Evolutionary conservation across 1,140 invertebrate genomes (phyloP).

Genomic region (Epicauta chinensis): DNA sequence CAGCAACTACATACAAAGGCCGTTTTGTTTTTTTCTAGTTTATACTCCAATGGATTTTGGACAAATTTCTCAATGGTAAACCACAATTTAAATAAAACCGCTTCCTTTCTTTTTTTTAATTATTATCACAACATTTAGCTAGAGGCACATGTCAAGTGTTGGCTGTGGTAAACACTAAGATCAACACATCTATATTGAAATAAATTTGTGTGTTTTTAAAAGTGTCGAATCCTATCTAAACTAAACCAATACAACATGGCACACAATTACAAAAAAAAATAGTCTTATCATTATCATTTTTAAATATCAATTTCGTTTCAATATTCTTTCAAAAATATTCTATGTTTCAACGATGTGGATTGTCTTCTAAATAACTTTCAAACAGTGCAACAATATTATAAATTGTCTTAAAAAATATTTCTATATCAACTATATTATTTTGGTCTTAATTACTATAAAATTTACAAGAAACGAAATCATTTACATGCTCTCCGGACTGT

Average conservation of each 20-base stretch:
- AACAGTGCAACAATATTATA: slow-evolving; percentile 14
- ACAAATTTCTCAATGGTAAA: no score
- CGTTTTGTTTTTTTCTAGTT: no score
- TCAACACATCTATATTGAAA: slow-evolving; percentile 5
- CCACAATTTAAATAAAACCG: no score
- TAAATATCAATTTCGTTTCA: slow-evolving; percentile 5
- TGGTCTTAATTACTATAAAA: slow-evolving; percentile 1
- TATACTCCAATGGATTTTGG: no score
- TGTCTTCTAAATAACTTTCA: slow-evolving; percentile 11
- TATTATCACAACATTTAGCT: slow-evolving; percentile 15
- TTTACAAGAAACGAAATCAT: slow-evolving; percentile 2
- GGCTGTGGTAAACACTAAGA: slow-evolving; percentile 12
- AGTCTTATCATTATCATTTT: slow-evolving; percentile 3
- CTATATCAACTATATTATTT: slow-evolving; percentile 1
- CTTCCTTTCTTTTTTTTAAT: neutral
- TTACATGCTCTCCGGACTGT: no score
- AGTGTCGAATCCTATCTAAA: slow-evolving; percentile 6
- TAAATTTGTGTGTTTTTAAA: neutral
- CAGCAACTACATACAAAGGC: no score
- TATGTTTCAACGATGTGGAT: slow-evolving; percentile 6
- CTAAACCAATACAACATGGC: slow-evolving; percentile 13
- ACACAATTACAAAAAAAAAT: slow-evolving; percentile 1
- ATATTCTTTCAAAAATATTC: slow-evolving; percentile 6
- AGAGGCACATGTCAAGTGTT: slow-evolving; percentile 10
- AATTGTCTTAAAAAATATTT: slow-evolving; percentile 11